Percentiles rank a stretch among this genome's conserved stretches.
phyloP scores from a whole-genome alignment of 2,113 vertebrate genomes.

The Glaucomys volans region DNA sequence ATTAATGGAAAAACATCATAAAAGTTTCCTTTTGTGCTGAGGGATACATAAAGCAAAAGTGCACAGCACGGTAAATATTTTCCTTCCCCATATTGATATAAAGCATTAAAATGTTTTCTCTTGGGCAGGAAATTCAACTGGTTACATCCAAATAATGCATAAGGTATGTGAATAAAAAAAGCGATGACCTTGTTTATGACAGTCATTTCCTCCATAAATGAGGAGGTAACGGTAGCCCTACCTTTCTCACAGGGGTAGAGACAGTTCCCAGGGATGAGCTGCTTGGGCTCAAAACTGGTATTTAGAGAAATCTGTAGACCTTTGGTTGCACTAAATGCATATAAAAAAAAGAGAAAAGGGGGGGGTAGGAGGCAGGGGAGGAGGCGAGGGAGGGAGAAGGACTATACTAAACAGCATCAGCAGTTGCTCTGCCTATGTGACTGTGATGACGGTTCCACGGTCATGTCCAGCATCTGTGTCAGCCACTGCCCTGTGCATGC shows the following conservation, averaged over 20 bases:
- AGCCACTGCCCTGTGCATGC: background rate
- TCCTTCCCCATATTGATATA: constrained; percentile 42
- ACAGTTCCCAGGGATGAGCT: background rate
- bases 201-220: constrained; percentile 25
- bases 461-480: background rate
- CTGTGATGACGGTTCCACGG: rapidly evolving
- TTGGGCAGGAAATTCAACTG: constrained; percentile 54
- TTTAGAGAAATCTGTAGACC: background rate
- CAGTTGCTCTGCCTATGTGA: background rate
- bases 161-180: background rate
- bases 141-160: constrained; percentile 61
- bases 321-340: background rate
- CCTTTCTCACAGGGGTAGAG: background rate
- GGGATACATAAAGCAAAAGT: constrained; percentile 69
- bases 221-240: background rate
- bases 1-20: constrained; percentile 74
- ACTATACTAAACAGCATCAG: background rate
- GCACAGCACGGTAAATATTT: constrained; percentile 61
- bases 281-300: background rate
- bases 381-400: rapidly evolving
- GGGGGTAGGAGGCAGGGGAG: rapidly evolving
- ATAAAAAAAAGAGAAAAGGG: rapidly evolving
- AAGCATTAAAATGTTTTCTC: constrained; percentile 59
- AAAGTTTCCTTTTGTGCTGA: constrained; percentile 75
- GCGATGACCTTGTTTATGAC: background rate